phyloP scores from a whole-genome alignment of 2,797 vertebrate species.

The Melanotaenia trifasciata region DNA sequence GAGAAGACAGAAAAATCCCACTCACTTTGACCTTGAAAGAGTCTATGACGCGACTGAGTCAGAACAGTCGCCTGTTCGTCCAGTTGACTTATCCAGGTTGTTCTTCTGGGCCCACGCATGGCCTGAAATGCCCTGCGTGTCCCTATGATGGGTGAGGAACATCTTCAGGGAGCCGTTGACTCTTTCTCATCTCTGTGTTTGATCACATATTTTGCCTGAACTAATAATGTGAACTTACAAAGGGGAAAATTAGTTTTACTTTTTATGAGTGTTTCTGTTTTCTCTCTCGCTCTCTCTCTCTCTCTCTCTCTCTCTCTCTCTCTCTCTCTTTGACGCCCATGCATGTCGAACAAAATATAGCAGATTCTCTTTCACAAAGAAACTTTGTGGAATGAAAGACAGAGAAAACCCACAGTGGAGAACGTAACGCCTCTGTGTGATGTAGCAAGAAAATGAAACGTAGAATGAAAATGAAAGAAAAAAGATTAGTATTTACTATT shows the following conservation, averaged over 20 bases:
- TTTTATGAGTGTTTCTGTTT: slow-evolving; percentile 13
- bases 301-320: not conserved
- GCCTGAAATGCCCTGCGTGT: slow-evolving; percentile 11
- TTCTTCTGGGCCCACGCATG: slow-evolving; percentile 27
- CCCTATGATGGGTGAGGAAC: slow-evolving; percentile 8
- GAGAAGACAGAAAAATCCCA: slow-evolving; percentile 53
- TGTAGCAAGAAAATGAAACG: not conserved
- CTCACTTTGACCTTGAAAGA: slow-evolving; percentile 58
- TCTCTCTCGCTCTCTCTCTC: no score
- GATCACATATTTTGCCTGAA: slow-evolving; percentile 13
- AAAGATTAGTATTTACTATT: not conserved
- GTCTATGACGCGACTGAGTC: slow-evolving; percentile 35
- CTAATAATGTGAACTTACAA: slow-evolving; percentile 13
- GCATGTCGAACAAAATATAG: slow-evolving; percentile 6
- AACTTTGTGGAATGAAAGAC: not conserved
- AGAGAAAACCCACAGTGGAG: not conserved
- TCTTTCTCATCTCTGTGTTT: slow-evolving; percentile 20
- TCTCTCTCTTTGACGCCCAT: not conserved
- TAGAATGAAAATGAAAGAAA: not conserved
- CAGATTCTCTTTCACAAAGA: not conserved
- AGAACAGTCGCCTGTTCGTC: slow-evolving; percentile 28
- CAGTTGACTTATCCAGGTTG: slow-evolving; percentile 34
- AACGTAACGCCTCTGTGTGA: not conserved
- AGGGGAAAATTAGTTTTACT: not conserved
- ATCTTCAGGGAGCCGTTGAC: slow-evolving; percentile 25